phyloP scores from a whole-genome alignment of 2,797 vertebrate species.

The Chanos chanos region DNA sequence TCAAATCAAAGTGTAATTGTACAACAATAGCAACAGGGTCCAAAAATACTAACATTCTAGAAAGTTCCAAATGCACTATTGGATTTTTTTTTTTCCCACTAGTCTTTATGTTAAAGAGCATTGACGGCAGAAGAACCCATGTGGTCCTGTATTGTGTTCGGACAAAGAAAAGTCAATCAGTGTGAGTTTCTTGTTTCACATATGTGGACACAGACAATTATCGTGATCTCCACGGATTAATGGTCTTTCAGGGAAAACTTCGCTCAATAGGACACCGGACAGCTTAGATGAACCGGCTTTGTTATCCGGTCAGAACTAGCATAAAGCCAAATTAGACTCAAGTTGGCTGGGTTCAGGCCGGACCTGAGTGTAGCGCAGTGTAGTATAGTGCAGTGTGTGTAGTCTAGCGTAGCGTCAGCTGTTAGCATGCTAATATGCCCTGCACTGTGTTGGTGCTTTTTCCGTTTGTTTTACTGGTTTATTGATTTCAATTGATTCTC shows the following conservation, averaged over 20 bases:
- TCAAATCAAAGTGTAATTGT: too few species aligned
- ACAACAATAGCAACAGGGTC: too few species aligned
- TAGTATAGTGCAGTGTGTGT: too few species aligned
- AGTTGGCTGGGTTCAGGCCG: too few species aligned
- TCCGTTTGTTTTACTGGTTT: neutral
- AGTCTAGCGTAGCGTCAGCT: too few species aligned
- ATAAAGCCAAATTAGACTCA: too few species aligned
- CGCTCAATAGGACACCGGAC: neutral
- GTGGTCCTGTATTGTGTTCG: conserved; percentile 9
- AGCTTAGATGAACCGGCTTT: neutral
- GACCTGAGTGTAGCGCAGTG: too few species aligned
- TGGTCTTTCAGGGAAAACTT: conserved; percentile 14
- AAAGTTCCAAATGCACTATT: too few species aligned
- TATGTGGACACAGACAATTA: conserved; percentile 15
- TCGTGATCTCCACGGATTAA: conserved; percentile 9
- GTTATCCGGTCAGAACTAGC: too few species aligned
- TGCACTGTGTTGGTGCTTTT: neutral
- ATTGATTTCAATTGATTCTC: neutral
- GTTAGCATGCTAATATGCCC: too few species aligned
- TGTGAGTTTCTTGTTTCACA: conserved; percentile 7
- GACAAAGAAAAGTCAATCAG: conserved; percentile 15
- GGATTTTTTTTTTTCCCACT: too few species aligned
- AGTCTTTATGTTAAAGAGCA: neutral
- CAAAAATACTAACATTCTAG: too few species aligned
- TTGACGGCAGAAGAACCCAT: neutral